Base-by-base conservation (phyloP, 2,113 vertebrate genomes). In the Connochaetes taurinus region DNA sequence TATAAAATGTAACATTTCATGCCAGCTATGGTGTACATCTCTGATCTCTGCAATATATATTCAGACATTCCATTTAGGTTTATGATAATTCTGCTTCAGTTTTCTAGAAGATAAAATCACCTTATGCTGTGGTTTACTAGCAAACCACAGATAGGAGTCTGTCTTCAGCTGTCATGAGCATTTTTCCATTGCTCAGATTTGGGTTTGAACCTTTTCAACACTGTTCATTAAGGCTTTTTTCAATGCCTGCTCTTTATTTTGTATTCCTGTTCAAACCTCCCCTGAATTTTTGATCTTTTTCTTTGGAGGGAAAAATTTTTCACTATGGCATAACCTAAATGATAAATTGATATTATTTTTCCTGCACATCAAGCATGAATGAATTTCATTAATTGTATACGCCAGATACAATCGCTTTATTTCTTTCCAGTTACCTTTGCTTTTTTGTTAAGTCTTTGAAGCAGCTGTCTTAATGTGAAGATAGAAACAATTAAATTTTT, bases 301-400 rank as follows among this genome's bases (percentile, higher is more conserved):
- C 57, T 40, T 96, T 97, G 94, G 95, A 92, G 85, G 50, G n/a
- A 83, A 98, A 55, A 87, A 27, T 27, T 76, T 91, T 98, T 94
- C 90, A 87, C 87, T 67, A 91, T 74, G 45, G 96, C 89, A 96
- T 91, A 94, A 98, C 97, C 86, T 97, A 97, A 98, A 96, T 96
- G 96, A 97, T 89, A 98, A 97, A 97, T 95, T 86, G 21, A 36
- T 92, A 64, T 97, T 85, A 43, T 90, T 97, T 95, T 95, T 74
- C 53, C 71, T 96, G 98, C 90, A 93, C 83, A 96, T 19, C 47
- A 43, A 43, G 27, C 53, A 80, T 71, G 50, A 96, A 97, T 85
- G 90, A 93, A 96, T 82, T 89, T 93, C 94, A 98, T 97, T 97
- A 97, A 97, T 97, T 94, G 93, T 95, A 60, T 62, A 83, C 52